Conservation (phyloP, 2,888 invertebrate genomes). For the Pristionchus mayeri region DNA sequence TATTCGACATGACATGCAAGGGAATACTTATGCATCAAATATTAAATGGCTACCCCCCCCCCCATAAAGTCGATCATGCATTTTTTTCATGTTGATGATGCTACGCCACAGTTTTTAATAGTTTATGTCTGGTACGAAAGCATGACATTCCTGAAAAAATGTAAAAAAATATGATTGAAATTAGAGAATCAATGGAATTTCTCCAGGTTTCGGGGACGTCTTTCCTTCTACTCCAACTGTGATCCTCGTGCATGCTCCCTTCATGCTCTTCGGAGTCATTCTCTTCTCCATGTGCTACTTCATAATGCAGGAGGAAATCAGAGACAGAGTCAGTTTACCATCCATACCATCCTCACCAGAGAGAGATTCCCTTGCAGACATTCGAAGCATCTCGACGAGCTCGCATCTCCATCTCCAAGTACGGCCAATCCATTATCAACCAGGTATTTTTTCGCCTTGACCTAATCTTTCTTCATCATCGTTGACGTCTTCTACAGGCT, state of each 20-base stretch:
- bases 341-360: no score
- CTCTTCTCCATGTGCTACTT: constrained; percentile 74
- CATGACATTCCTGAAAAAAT: neutral
- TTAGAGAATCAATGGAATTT: no score
- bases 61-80: no score
- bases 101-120: neutral
- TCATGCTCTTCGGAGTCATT: constrained; percentile 69
- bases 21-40: no score
- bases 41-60: neutral
- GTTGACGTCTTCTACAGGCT: neutral
- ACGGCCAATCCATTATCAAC: constrained; percentile 66
- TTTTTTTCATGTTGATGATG: no score
- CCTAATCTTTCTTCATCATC: neutral
- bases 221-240: constrained; percentile 64
- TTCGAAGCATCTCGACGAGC: constrained; percentile 62
- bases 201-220: constrained; percentile 71
- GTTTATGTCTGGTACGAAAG: neutral
- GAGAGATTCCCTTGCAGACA: constrained; percentile 42
- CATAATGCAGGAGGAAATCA: constrained; percentile 72
- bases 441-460: neutral
- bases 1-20: neutral
- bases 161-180: no score
- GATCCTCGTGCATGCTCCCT: constrained; percentile 65
- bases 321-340: constrained; percentile 60
- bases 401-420: constrained; percentile 68